Conservation (phyloP, 2,113 vertebrate species). For the Cynoglossus semilaevis region DNA sequence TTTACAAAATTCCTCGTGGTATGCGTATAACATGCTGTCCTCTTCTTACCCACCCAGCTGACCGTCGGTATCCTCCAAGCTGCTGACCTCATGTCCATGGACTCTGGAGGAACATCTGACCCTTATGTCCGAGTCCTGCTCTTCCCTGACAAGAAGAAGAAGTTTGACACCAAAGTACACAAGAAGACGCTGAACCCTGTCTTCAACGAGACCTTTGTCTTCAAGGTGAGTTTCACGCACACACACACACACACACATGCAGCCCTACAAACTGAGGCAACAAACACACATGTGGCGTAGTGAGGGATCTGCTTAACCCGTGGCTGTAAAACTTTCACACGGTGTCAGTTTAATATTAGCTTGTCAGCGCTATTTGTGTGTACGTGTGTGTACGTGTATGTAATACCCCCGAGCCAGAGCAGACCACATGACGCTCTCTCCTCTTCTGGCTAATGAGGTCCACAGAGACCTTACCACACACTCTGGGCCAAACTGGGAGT, state of each 20-base stretch:
- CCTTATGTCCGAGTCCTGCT: conserved; percentile 93
- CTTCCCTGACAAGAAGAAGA: conserved; percentile 98
- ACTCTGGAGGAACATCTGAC: conserved; percentile 95
- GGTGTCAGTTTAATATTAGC: conserved; percentile 4
- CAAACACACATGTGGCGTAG: neutral
- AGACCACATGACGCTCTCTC: conserved; percentile 18
- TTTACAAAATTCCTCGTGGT: too few relatives aligned
- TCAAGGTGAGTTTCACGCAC: conserved; percentile 81
- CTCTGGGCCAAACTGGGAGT: conserved; percentile 30
- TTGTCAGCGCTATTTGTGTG: conserved; percentile 8
- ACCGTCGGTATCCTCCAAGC: conserved; percentile 95
- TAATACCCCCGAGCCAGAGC: conserved; percentile 9
- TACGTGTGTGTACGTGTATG: conserved; percentile 2
- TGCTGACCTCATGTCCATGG: conserved; percentile 92
- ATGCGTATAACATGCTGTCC: too few relatives aligned
- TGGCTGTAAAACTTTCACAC: neutral
- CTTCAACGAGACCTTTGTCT: conserved; percentile 96
- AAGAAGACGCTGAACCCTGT: conserved; percentile 96
- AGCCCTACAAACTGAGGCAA: neutral
- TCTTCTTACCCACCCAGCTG: conserved; percentile 76
- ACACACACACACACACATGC: too few relatives aligned
- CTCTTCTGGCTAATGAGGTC: conserved; percentile 59
- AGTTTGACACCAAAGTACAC: conserved; percentile 97
- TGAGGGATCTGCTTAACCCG: neutral
- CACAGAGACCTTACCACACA: conserved; percentile 36